Base-by-base conservation (phyloP, 1,140 invertebrate species). In the Zophobas morio region DNA sequence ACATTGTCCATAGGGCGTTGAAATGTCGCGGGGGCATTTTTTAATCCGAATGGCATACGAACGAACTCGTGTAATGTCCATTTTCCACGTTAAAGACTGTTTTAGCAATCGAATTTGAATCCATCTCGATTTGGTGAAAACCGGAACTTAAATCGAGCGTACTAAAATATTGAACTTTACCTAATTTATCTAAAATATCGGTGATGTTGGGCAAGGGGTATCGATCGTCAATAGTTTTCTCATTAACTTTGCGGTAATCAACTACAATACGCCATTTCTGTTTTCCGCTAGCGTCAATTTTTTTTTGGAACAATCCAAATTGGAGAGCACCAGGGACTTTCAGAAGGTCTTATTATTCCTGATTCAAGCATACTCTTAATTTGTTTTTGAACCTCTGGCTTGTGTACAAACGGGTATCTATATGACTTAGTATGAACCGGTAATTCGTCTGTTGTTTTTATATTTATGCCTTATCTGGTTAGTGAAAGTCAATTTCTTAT, bases 261-360 rank as follows among this genome's bases (percentile, higher is more conserved):
- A n/a, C n/a, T n/a, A n/a, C n/a, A n/a, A n/a, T n/a, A n/a, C n/a
- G n/a, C n/a, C n/a, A n/a, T n/a, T n/a, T n/a, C n/a, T n/a, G n/a
- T n/a, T n/a, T n/a, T n/a, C n/a, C n/a, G n/a, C n/a, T n/a, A n/a
- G n/a, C n/a, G n/a, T n/a, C n/a, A n/a, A n/a, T n/a, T n/a, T 77
- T 84, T 83, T 72, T 84, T 84, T n/a, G 74, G 79, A 3, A 83
- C 78, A 33, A 83, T 63, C 81, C 79, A 81, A 77, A 88, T 71
- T n/a, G 87, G 86, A 8, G 82, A 84, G 3, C 83, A 80, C 86
- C 86, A 89, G 8, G 86, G 79, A 73, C 83, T 83, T 3, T 75
- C 79, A 0, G 82, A 84, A 2, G 81, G 85, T 40, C 83, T 77
- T 5, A 85, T 83, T 1, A 86, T 82, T 6, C 82, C 80, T 8